Base-by-base conservation (phyloP, 2,113 vertebrate species). In the Syrmaticus mikado region DNA sequence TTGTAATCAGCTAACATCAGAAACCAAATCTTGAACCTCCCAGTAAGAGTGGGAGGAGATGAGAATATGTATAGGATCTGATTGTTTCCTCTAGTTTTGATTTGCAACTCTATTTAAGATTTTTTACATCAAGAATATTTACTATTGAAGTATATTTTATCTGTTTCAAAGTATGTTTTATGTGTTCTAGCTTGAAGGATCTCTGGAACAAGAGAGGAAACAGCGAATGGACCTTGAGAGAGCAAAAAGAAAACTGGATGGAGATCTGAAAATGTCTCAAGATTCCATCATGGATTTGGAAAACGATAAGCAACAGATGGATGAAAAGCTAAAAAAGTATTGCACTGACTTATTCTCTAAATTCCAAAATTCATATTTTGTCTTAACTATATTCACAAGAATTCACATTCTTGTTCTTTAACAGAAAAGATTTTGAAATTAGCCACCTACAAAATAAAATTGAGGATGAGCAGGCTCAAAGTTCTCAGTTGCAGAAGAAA, bases 381-480 rank as follows among this genome's bases (percentile, higher is more conserved):
- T 43, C 57, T 57, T 73, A 52, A 73, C 36, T 13, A 1, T 12
- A 22, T 11, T 86, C 38, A 38, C 38, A 38, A 38, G 28, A 76
- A 74, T 91, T 72, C 92, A 30, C n/a, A 61, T 81, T 90, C 66
- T 80, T 84, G 28, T 72, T 96, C 18, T 89, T 94, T 83, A 48
- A 87, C 95, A 98, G 98, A 93, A 99, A 98, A 79, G 98, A 98
- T 81, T 98, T 98, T 97, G 98, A 99, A 95, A 97, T 98, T 83
- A 97, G 95, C 89, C 96, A 98, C 20, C 75, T 99, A 53, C 98
- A 98, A 94, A 88, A 94, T 83, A 98, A 97, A 96, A 95, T 97
- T 45, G 98, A 98, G 3, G 98, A 98, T 5, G 98, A 99, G 60
- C 97, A 98, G 76, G 96, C 96, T 36, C 97, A 98, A 16, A 96